A percentile compares a stretch with the other conserved stretches of the same genome.
Evolutionary conservation across 2,113 vertebrate species (phyloP).

Genomic region (Heterocephalus glaber): DNA sequence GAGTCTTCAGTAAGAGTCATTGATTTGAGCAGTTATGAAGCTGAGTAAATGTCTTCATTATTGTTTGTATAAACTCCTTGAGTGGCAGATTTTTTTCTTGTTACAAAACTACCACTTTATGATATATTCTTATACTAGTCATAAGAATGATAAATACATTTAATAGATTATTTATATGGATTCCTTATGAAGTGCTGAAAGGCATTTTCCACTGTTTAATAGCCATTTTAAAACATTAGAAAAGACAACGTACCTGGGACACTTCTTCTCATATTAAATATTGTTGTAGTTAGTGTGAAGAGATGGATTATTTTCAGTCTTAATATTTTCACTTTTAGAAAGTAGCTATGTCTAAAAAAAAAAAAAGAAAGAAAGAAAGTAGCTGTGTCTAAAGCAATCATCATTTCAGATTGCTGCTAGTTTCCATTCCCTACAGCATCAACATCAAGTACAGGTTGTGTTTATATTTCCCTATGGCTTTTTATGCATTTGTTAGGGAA

Average conservation of each 20-base stretch:
- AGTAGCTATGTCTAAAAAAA: too few species aligned
- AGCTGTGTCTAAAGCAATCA: background rate
- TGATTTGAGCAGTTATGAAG: background rate
- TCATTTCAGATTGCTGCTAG: background rate
- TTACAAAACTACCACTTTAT: background rate
- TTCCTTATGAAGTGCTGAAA: background rate
- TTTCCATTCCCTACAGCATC: background rate
- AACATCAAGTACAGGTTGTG: background rate
- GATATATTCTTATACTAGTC: background rate
- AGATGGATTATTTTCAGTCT: background rate
- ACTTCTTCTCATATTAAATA: background rate
- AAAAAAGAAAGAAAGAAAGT: too few species aligned
- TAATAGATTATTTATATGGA: background rate
- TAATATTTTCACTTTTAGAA: slow-evolving; percentile 36
- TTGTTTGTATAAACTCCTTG: background rate
- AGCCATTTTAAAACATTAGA: background rate
- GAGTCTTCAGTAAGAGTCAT: background rate
- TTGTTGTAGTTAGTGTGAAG: background rate
- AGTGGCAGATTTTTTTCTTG: background rate
- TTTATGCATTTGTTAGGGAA: slow-evolving; percentile 7
- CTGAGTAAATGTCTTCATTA: background rate
- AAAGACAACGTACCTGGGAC: background rate
- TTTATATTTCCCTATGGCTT: background rate
- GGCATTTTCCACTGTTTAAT: background rate
- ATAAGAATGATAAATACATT: background rate